Base-by-base conservation (phyloP, 2,888 invertebrate species). In the Xestia rhomboidea region DNA sequence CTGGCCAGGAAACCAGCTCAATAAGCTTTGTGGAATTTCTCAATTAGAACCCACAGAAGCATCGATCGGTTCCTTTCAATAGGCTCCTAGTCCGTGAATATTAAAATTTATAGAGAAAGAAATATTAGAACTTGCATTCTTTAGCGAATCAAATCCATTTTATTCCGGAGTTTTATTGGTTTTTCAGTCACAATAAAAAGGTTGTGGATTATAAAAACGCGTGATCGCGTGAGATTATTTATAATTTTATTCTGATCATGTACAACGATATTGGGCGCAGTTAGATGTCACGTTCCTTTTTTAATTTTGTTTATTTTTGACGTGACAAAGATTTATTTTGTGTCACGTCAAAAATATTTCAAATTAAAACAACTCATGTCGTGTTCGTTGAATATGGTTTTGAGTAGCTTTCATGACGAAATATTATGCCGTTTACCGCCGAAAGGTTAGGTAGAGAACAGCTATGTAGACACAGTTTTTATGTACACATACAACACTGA, bases 11-110 rank as follows among this genome's bases (percentile, higher is more conserved):
- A 24, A 68, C 2, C 67, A 73, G 57, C 38, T 63, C 74, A 77
- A 84, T 64, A 63, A 66, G 73, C 46, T 71, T 70, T 72, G 74
- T 73, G 74, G 81, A 73, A 84, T 78, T 63, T 81, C 34, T 60
- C 69, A 84, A 81, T 78, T 70, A 75, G 60, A 83, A 34, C 30
- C 49, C 64, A 62, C 63, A 27, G 46, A 54, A 71, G 54, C 44
- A 62, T 30, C 66, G 34, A 69, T 46, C 63, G 44, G 30, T 44
- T 66, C 18, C 24, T 44, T 70, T 73, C 62, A 77, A 60, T 51
- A 83, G 24, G 21, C 34, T 49, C 74, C 57, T 66, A 71, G n/a
- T 44, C 62, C 21, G 0, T 70, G 74, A 77, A 75, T 83, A 83
- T 51, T 70, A 77, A 81, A 49, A 74, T 68, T 46, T 24, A n/a